phyloP scores from a whole-genome alignment of 2,888 invertebrate genomes.

The Lasioglossum malachurum region DNA sequence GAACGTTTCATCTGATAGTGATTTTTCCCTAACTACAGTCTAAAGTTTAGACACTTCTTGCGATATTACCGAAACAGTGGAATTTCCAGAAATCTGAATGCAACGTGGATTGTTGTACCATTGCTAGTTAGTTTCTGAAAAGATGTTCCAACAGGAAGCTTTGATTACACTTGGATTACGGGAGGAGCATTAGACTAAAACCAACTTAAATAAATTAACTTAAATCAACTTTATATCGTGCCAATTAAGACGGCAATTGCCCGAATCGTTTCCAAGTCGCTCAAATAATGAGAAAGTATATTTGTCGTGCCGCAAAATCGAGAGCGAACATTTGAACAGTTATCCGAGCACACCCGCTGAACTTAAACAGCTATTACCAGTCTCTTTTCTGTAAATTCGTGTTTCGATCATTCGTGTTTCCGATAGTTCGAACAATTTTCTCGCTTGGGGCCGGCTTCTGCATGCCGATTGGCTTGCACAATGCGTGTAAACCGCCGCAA shows the following conservation, averaged over 20 bases:
- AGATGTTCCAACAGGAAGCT: background rate
- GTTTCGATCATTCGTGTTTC: background rate
- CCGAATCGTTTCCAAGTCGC: background rate
- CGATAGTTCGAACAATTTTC: background rate
- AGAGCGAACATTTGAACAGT: background rate
- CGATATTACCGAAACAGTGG: background rate
- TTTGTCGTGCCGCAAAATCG: background rate
- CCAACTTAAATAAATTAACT: background rate
- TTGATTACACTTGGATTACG: background rate
- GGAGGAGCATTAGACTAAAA: too few relatives aligned
- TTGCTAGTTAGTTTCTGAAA: background rate
- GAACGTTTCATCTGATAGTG: background rate
- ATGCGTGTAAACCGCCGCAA: slow-evolving; percentile 8
- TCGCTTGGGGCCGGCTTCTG: background rate
- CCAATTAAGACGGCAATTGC: background rate
- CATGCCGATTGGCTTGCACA: slow-evolving; percentile 14
- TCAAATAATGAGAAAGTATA: background rate
- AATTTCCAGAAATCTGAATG: background rate
- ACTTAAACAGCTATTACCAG: background rate
- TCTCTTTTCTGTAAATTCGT: background rate
- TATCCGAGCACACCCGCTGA: background rate
- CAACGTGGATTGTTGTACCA: background rate
- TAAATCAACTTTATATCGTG: background rate
- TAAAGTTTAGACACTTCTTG: background rate
- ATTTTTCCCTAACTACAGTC: background rate